Evolutionary conservation across 2,797 vertebrate species (phyloP), one percentile per base, ranked within the genome.

Genomic region (Kryptopterus vitreolus): DNA sequence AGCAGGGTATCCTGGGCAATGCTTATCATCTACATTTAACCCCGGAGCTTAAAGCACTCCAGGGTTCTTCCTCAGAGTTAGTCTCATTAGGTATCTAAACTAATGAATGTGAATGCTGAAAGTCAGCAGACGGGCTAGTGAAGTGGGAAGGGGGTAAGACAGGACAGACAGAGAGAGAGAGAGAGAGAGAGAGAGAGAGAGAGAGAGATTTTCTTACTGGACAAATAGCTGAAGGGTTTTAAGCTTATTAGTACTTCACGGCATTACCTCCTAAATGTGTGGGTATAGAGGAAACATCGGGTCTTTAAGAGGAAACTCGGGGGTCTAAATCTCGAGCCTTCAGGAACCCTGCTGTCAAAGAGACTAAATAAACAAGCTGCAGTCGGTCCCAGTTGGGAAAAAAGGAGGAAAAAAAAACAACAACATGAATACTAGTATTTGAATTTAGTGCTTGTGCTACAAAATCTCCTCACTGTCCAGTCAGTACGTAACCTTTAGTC

Each of bases 41-140:
- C 87, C 76, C 76, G 83, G 88, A 90, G 88, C 90, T 92, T 90
- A 92, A 88, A 87, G 88, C 91, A 91, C 92, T 92, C 92, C 87
- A 88, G 91, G 91, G 91, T 92, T 94, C 94, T 92, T 91, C 92
- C 93, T 94, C 95, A 73, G 22, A 73, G 53, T 73, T 43, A 95
- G 92, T 90, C 95, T 96, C 95, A 96, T 96, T 98, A 97, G 92
- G 92, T 92, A 95, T 96, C 95, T 96, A 96, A 95, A 91, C 91
- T 96, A 95, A 96, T 97, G 95, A 96, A 97, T 97, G 95, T 95
- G 95, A 97, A 96, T 95, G 92, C 93, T 92, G 91, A 91, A 92
- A 91, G 94, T 93, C 94, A 91, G 85, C 91, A 89, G 92, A 86
- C 88, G 80, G 92, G 90, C 89, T 93, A 90, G 90, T 90, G 87